These are phyloP conservation scores for Lacanobia oleracea DNA, from an alignment of 2,888 invertebrate species.

Conservation along the genomic window DNA sequence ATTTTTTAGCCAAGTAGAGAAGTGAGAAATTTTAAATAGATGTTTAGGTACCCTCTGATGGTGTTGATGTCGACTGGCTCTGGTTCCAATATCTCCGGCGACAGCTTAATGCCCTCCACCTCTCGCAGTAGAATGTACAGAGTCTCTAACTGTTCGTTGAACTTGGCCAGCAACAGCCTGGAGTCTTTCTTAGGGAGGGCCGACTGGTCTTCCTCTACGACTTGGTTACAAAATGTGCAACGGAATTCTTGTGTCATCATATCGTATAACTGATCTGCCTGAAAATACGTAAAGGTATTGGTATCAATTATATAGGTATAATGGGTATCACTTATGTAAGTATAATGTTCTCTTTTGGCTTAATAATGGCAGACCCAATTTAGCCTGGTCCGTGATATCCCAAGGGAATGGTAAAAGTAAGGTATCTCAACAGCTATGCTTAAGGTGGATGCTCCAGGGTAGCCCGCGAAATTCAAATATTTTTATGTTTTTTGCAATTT, in stretches of 20 bases:
- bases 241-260: constrained; percentile 95
- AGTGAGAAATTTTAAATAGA: neutral
- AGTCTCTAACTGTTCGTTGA: constrained; percentile 98
- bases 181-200: constrained; percentile 98
- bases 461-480: too few species aligned
- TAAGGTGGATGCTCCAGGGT: too few species aligned
- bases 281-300: constrained; percentile 30
- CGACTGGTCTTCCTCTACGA: constrained; percentile 98
- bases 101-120: constrained; percentile 97
- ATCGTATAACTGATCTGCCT: constrained; percentile 97
- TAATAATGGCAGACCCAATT: neutral
- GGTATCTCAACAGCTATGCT: neutral
- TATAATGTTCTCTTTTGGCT: neutral
- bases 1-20: too few species aligned
- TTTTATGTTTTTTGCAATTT: too few species aligned
- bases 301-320: neutral
- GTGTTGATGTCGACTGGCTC: constrained; percentile 97
- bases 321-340: neutral
- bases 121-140: constrained; percentile 97
- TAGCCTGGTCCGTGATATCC: neutral
- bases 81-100: constrained; percentile 98
- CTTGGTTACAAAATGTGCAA: constrained; percentile 97
- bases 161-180: constrained; percentile 96
- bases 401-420: neutral
- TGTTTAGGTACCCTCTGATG: constrained; percentile 92